Conservation (phyloP, 2,888 invertebrate genomes). For the Gymnoscelis rufifasciata region DNA sequence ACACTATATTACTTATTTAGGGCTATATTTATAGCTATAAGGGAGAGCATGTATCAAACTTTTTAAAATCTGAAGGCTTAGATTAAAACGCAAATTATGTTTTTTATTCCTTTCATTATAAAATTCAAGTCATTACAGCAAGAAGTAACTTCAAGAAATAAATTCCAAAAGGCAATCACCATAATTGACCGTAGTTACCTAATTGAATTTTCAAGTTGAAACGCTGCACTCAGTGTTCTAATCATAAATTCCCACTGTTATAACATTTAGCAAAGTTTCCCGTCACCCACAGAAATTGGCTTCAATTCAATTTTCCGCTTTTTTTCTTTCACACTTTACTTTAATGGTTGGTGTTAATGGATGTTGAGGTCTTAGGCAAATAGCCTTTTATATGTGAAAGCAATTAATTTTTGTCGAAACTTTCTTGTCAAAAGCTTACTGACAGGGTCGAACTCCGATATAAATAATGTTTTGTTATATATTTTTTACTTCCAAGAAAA, state of each 20-base stretch:
- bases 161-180: constrained; percentile 24
- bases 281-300: constrained; percentile 57
- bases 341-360: constrained; percentile 39
- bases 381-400: constrained; percentile 5
- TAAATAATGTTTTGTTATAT: no score
- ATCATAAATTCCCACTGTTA: constrained; percentile 58
- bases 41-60: no score
- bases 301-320: constrained; percentile 41
- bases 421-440: no score
- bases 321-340: constrained; percentile 33
- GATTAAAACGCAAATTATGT: no score
- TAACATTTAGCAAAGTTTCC: constrained; percentile 59
- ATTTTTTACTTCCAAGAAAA: no score
- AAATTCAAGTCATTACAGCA: constrained; percentile 14
- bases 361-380: constrained; percentile 33
- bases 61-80: no score
- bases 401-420: no score
- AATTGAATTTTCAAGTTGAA: constrained; percentile 50
- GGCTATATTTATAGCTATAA: no score
- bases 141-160: constrained; percentile 14
- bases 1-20: no score
- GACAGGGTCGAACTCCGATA: no score
- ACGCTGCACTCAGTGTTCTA: constrained; percentile 46
- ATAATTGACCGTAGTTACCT: constrained; percentile 37
- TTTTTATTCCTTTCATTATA: not conserved